Percentiles rank a stretch among this genome's conserved stretches.
Conservation (phyloP, 2,888 invertebrate species). For the Latrodectus elegans region DNA sequence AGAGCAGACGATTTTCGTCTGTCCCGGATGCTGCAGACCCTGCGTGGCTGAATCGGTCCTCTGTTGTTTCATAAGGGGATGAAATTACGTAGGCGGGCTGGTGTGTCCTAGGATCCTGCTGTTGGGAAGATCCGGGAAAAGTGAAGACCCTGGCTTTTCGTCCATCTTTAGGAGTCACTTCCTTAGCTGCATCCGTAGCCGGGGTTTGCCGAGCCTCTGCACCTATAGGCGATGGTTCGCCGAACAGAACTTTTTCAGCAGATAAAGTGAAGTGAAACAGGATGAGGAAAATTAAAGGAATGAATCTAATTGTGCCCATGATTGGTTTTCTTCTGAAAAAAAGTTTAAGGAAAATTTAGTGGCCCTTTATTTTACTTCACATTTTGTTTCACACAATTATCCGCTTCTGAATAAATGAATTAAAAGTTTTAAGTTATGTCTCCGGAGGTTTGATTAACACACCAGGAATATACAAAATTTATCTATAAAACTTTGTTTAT, state of each 20-base stretch:
- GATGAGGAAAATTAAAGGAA: neutral
- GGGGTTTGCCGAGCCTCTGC: constrained; percentile 53
- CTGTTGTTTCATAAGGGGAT: constrained; percentile 44
- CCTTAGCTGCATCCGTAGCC: constrained; percentile 48
- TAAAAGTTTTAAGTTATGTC: too few relatives aligned
- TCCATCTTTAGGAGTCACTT: constrained; percentile 36
- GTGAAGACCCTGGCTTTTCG: constrained; percentile 48
- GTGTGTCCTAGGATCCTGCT: constrained; percentile 60
- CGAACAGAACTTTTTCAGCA: constrained; percentile 60
- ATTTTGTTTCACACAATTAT: too few relatives aligned
- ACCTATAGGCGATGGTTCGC: constrained; percentile 43
- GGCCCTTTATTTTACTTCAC: too few relatives aligned
- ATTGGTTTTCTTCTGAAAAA: constrained; percentile 8
- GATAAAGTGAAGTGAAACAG: neutral
- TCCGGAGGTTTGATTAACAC: too few relatives aligned
- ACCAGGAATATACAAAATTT: too few relatives aligned
- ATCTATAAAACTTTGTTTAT: too few relatives aligned
- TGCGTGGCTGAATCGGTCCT: constrained; percentile 36
- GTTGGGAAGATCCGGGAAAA: constrained; percentile 44
- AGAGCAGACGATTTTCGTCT: constrained; percentile 56
- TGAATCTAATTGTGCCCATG: constrained; percentile 19
- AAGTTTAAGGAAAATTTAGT: neutral
- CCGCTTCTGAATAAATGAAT: too few relatives aligned
- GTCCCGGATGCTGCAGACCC: neutral
- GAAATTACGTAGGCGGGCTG: constrained; percentile 53